Percentiles rank a stretch among this genome's conserved stretches.
Evolutionary conservation across 2,888 invertebrate species (phyloP).

Genomic region (Parochlus steinenii): DNA sequence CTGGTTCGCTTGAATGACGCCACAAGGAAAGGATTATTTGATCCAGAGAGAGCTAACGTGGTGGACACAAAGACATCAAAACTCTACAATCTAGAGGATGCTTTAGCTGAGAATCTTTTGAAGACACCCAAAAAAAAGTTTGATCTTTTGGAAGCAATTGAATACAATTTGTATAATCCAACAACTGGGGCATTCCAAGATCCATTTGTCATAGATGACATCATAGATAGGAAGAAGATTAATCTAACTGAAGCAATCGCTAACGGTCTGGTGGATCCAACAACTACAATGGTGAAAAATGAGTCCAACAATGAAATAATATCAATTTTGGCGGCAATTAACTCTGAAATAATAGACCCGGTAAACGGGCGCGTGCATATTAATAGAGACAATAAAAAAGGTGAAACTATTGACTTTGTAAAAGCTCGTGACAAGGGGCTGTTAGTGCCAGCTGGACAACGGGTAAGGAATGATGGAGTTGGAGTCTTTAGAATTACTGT

Average conservation of each 20-base stretch:
- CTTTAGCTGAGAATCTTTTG: conserved; percentile 58
- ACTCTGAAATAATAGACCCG: conserved; percentile 5
- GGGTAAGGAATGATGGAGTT: too few species aligned
- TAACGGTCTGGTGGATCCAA: conserved; percentile 56
- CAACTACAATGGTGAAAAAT: conserved; percentile 25
- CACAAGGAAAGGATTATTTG: conserved; percentile 71
- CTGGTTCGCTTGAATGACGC: conserved; percentile 68
- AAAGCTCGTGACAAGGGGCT: conserved; percentile 10
- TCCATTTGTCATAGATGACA: conserved; percentile 38
- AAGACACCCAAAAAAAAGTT: conserved; percentile 66
- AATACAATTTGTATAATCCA: conserved; percentile 68
- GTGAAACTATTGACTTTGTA: conserved; percentile 9
- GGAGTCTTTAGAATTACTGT: too few species aligned
- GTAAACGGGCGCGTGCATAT: conserved; percentile 3
- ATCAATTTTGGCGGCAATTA: conserved; percentile 6
- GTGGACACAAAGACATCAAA: conserved; percentile 68
- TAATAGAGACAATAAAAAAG: conserved; percentile 6
- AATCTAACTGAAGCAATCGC: conserved; percentile 58
- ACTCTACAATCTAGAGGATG: conserved; percentile 53
- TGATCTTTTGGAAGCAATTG: conserved; percentile 60
- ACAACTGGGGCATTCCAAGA: conserved; percentile 67
- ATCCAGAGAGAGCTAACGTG: conserved; percentile 71
- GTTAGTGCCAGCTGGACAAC: conserved; percentile 11
- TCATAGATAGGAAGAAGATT: conserved; percentile 27
- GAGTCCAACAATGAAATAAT: conserved; percentile 8